Conservation (phyloP, 2,888 invertebrate species). For the Phortica okadai region DNA sequence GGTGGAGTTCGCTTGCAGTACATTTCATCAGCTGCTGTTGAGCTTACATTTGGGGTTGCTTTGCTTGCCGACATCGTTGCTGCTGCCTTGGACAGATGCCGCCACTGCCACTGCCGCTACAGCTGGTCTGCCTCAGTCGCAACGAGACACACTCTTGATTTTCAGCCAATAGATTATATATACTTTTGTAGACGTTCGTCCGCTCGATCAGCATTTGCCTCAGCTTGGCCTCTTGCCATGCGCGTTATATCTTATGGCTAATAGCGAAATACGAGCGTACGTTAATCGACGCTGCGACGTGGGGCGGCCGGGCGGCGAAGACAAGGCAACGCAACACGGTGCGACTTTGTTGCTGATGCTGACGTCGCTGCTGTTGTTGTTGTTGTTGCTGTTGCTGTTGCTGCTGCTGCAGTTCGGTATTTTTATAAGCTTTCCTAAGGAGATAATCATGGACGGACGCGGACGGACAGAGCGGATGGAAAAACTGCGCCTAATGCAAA, state of each 20-base stretch:
- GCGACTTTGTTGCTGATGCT: slow-evolving; percentile 33
- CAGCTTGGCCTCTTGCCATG: slow-evolving; percentile 5
- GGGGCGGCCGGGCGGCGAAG: slow-evolving; percentile 25
- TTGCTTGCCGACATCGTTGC: background rate
- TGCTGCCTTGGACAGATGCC: slow-evolving; percentile 1
- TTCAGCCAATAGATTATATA: background rate
- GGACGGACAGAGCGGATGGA: slow-evolving; percentile 25
- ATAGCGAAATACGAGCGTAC: slow-evolving; percentile 65
- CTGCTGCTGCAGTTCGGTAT: slow-evolving; percentile 49
- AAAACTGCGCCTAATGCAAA: slow-evolving; percentile 71
- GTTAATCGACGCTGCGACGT: slow-evolving; percentile 57
- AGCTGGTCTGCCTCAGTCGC: background rate
- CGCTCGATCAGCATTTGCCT: background rate
- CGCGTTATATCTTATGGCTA: slow-evolving; percentile 59
- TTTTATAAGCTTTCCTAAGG: slow-evolving; percentile 63
- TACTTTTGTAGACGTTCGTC: background rate
- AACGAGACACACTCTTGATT: background rate
- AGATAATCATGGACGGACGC: slow-evolving; percentile 61
- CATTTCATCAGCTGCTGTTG: slow-evolving; percentile 20
- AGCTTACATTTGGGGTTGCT: background rate
- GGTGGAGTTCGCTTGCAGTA: slow-evolving; percentile 25
- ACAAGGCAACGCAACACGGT: background rate
- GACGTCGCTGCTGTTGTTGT: slow-evolving; percentile 47
- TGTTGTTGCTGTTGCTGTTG: slow-evolving; percentile 42
- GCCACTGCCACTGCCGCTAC: background rate